Evolutionary conservation across 2,797 vertebrate species (phyloP).

Genomic region (Rhinichthys osculus): DNA sequence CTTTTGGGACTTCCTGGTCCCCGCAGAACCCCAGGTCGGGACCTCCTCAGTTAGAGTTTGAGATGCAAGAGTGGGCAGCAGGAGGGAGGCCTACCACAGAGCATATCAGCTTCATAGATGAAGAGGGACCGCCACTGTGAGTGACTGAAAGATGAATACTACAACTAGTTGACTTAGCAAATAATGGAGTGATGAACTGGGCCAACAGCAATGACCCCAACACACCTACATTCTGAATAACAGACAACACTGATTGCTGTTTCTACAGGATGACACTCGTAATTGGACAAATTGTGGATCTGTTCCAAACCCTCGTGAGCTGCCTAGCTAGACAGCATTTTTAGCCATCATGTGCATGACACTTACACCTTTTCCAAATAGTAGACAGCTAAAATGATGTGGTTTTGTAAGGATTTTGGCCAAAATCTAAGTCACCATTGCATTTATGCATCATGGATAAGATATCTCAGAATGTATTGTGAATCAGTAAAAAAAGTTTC

Average conservation of each 20-base stretch:
- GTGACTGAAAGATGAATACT: slow-evolving; percentile 26
- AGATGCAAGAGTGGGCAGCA: slow-evolving; percentile 78
- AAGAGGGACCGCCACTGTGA: slow-evolving; percentile 81
- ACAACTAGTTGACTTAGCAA: slow-evolving; percentile 27
- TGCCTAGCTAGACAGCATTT: neutral
- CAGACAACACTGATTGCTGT: slow-evolving; percentile 19
- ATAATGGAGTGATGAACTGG: slow-evolving; percentile 15
- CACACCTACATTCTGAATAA: slow-evolving; percentile 5
- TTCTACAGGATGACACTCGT: slow-evolving; percentile 14
- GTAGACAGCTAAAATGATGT: neutral
- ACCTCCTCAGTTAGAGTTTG: slow-evolving; percentile 71
- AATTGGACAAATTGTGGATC: slow-evolving; percentile 3
- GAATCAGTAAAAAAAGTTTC: neutral
- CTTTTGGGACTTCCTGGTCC: slow-evolving; percentile 40
- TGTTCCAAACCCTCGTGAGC: slow-evolving; percentile 26
- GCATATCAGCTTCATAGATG: slow-evolving; percentile 83
- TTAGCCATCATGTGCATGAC: neutral
- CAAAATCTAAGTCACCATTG: neutral
- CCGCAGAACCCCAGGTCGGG: slow-evolving; percentile 48
- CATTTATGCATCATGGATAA: neutral
- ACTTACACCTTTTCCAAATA: neutral
- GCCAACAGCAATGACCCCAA: slow-evolving; percentile 6
- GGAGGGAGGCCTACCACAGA: slow-evolving; percentile 69
- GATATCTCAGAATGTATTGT: neutral
- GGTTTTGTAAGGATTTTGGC: neutral